Conservation (phyloP, 2,797 vertebrate genomes). For the Parambassis ranga region DNA sequence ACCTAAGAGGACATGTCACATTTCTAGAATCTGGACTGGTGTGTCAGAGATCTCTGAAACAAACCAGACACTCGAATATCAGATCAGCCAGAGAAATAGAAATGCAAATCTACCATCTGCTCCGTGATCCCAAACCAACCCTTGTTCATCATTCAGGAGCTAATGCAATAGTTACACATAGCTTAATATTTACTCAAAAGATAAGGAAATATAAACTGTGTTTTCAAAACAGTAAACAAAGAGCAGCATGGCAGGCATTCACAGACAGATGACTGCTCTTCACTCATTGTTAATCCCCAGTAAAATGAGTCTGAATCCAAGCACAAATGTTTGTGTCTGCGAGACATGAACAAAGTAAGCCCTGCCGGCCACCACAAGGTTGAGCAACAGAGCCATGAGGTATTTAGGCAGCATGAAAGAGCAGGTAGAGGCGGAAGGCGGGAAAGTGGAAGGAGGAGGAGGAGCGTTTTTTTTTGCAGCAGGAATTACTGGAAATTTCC, state of each 20-base stretch:
- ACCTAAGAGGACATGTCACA: not conserved
- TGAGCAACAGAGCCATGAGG: constrained; percentile 43
- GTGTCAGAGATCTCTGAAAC: constrained; percentile 25
- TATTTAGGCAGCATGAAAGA: constrained; percentile 42
- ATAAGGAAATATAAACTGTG: not conserved
- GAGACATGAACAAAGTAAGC: not conserved
- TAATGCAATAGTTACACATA: constrained; percentile 38
- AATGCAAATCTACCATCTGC: constrained; percentile 82
- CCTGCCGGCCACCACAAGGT: not conserved
- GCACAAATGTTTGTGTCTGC: no score
- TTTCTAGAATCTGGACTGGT: constrained; percentile 6
- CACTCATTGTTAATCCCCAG: no score
- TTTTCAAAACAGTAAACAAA: constrained; percentile 14
- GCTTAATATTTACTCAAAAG: constrained; percentile 23
- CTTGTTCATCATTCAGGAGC: constrained; percentile 53
- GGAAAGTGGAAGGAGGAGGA: constrained; percentile 74
- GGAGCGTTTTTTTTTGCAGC: constrained; percentile 53
- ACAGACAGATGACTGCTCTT: not conserved
- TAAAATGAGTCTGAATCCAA: not conserved
- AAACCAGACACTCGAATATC: constrained; percentile 57
- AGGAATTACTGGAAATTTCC: constrained; percentile 85
- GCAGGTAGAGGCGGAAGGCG: constrained; percentile 77
- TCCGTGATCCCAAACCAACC: constrained; percentile 68
- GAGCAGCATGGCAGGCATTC: not conserved
- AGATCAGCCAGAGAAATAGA: constrained; percentile 64